A percentile compares a stretch with the other conserved stretches of the same genome.
Conservation (phyloP, 2,888 invertebrate genomes). For the Euzetes globulus region DNA sequence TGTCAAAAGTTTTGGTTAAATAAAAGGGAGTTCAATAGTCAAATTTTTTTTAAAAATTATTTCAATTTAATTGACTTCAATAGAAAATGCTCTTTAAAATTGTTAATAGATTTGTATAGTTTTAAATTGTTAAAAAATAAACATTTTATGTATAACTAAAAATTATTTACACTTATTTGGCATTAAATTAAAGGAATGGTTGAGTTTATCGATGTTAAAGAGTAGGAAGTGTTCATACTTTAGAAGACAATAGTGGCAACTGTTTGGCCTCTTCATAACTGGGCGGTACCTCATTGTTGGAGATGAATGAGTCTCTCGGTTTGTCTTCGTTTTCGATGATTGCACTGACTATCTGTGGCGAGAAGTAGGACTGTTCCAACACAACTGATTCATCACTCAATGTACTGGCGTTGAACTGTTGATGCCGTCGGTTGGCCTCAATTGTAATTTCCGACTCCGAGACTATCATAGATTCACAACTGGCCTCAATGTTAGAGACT, state of each 20-base stretch:
- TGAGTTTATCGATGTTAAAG: background rate
- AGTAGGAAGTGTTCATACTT: background rate
- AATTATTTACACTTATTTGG: background rate
- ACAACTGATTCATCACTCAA: conserved; percentile 8
- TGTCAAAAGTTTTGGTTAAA: too few relatives aligned
- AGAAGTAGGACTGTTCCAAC: conserved; percentile 13
- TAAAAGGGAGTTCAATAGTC: too few relatives aligned
- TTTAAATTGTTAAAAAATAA: too few relatives aligned
- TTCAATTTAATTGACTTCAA: too few relatives aligned
- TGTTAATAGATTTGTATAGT: too few relatives aligned
- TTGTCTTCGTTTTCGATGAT: conserved; percentile 17
- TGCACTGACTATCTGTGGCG: conserved; percentile 2
- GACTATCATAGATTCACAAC: conserved; percentile 14
- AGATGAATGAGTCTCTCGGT: background rate
- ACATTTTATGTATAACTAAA: too few relatives aligned
- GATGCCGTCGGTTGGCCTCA: background rate
- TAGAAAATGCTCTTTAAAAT: too few relatives aligned
- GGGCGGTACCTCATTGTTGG: conserved; percentile 17
- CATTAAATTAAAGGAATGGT: background rate
- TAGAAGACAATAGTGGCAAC: background rate
- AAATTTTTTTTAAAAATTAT: too few relatives aligned
- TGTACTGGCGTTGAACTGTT: background rate
- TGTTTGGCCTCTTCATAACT: conserved; percentile 19
- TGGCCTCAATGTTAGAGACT: background rate
- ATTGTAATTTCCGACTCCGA: background rate